Evolutionary conservation across 2,888 invertebrate species (phyloP).

Genomic region (Epinotia bilunana): DNA sequence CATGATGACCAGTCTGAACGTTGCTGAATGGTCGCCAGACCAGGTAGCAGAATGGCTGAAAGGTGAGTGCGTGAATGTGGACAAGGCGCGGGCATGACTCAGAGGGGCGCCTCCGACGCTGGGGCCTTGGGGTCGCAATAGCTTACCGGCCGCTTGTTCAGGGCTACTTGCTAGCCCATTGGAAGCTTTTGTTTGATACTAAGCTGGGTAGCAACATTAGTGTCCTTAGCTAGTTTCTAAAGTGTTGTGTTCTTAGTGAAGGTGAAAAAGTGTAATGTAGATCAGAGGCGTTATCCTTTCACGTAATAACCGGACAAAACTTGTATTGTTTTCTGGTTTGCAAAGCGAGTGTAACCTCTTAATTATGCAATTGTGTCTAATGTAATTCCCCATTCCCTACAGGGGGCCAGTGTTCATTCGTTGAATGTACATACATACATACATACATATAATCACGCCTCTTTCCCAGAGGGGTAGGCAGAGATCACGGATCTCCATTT

Average conservation of each 20-base stretch:
- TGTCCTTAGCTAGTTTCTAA: not conserved
- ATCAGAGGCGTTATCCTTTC: not conserved
- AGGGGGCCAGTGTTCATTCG: constrained; percentile 9
- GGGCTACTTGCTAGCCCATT: not conserved
- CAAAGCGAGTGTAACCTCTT: too few relatives aligned
- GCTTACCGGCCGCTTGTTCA: constrained; percentile 8
- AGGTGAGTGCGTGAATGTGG: constrained; percentile 83
- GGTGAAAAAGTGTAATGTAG: not conserved
- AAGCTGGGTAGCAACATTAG: not conserved
- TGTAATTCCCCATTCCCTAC: not conserved
- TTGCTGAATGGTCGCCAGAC: constrained; percentile 95
- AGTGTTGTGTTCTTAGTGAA: not conserved
- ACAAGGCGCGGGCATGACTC: constrained; percentile 55
- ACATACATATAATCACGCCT: too few relatives aligned
- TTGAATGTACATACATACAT: too few relatives aligned
- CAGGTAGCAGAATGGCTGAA: constrained; percentile 96
- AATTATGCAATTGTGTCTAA: not conserved
- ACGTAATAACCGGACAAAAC: not conserved
- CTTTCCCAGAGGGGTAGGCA: too few relatives aligned
- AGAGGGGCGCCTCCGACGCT: constrained; percentile 40
- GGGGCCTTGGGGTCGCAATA: not conserved
- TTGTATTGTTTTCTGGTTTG: too few relatives aligned
- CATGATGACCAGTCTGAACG: constrained; percentile 78
- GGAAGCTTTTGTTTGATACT: not conserved
- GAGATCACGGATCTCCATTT: too few relatives aligned